phyloP scores from a whole-genome alignment of 2,888 invertebrate species.

The Chalcis sispes region DNA sequence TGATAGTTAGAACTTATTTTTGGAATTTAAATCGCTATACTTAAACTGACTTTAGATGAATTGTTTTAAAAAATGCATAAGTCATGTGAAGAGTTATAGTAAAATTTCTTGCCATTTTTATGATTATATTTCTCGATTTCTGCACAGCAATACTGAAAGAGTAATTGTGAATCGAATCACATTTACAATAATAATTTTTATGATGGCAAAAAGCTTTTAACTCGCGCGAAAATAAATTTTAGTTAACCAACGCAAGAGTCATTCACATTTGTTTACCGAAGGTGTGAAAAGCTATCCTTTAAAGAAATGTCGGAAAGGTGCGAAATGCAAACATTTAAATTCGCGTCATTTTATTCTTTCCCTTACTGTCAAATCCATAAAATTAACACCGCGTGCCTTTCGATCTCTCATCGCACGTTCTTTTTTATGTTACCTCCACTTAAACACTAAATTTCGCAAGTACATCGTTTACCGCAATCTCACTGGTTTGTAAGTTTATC shows the following conservation, averaged over 20 bases:
- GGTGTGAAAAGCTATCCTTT: conserved; percentile 45
- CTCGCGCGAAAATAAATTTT: neutral
- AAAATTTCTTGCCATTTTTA: neutral
- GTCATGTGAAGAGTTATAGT: too few species aligned
- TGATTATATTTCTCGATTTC: too few species aligned
- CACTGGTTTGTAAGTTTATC: neutral
- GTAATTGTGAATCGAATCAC: too few species aligned
- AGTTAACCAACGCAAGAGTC: neutral
- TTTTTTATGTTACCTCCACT: neutral
- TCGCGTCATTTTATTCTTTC: conserved; percentile 12
- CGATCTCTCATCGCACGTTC: conserved; percentile 18
- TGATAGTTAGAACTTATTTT: neutral
- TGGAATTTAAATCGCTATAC: too few species aligned
- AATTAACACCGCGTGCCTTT: conserved; percentile 19
- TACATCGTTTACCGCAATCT: neutral
- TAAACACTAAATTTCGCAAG: neutral
- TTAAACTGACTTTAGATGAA: too few species aligned
- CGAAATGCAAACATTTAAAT: conserved; percentile 34
- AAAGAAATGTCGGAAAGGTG: conserved; percentile 29
- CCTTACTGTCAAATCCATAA: conserved; percentile 25
- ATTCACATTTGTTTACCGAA: neutral
- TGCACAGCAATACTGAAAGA: too few species aligned
- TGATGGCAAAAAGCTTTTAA: too few species aligned
- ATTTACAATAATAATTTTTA: too few species aligned
- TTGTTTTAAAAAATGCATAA: too few species aligned